These are phyloP conservation scores for Dermatemys mawii DNA, from an alignment of 2,113 vertebrate species.

Conservation along the genomic window DNA sequence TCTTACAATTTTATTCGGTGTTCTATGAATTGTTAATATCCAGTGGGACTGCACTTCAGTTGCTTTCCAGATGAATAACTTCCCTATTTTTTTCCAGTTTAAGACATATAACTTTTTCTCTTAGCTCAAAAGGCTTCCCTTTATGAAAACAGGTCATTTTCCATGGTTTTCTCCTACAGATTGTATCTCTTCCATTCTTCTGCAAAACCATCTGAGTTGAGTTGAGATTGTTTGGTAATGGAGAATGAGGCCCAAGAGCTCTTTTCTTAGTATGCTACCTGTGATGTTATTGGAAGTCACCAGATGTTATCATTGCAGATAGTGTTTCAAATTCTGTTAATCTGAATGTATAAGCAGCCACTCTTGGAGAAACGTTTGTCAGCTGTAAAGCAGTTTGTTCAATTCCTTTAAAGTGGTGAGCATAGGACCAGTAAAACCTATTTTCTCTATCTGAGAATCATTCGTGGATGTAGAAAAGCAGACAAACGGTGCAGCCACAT, in stretches of 20 bases:
- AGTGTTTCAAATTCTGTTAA: background rate
- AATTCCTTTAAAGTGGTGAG: background rate
- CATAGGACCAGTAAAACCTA: background rate
- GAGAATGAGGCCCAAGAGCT: background rate
- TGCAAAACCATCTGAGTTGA: background rate
- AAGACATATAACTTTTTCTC: background rate
- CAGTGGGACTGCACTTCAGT: background rate
- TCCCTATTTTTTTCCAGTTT: background rate
- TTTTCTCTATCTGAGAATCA: conserved; percentile 6
- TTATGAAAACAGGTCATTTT: background rate
- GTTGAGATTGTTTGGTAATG: background rate
- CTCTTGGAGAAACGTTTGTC: background rate
- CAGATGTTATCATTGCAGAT: background rate
- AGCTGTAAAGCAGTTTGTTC: background rate
- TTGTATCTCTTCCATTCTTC: background rate
- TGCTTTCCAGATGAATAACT: conserved; percentile 10
- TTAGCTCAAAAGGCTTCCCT: background rate
- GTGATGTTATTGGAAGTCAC: background rate
- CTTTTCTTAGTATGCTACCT: background rate
- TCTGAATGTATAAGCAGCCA: background rate
- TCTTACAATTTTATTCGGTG: background rate
- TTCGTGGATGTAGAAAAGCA: background rate
- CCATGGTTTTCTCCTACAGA: background rate
- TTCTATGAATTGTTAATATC: background rate
- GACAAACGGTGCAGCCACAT: no score